Conservation (phyloP, 2,113 vertebrate species). For the Tragelaphus buxtoni region DNA sequence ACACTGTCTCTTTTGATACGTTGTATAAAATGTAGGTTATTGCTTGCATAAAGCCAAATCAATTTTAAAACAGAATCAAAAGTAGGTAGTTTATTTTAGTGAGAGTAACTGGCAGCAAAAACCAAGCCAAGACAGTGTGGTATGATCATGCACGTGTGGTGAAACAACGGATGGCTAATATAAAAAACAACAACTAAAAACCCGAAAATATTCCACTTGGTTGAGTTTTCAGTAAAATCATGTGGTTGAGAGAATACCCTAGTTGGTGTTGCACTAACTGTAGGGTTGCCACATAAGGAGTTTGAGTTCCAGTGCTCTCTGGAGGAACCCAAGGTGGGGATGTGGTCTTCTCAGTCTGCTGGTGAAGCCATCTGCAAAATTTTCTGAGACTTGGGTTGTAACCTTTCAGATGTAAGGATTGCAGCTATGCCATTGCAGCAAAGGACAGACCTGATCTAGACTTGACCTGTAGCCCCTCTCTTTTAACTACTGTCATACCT, state of each 20-base stretch:
- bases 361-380: background rate
- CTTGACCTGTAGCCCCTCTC: background rate
- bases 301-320: background rate
- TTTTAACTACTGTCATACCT: background rate
- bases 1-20: background rate
- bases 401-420: background rate
- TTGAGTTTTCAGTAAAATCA: background rate
- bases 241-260: background rate
- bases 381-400: background rate
- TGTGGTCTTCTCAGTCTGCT: background rate
- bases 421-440: background rate
- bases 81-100: background rate
- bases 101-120: background rate
- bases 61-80: background rate
- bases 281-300: background rate
- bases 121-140: background rate
- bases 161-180: background rate
- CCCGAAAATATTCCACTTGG: background rate
- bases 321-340: background rate
- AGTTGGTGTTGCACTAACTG: background rate
- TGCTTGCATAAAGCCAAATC: background rate
- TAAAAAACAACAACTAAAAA: background rate
- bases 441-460: background rate
- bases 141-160: background rate
- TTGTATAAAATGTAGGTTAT: background rate